phyloP scores from a whole-genome alignment of 2,113 vertebrate genomes.

The Archilochus colubris region DNA sequence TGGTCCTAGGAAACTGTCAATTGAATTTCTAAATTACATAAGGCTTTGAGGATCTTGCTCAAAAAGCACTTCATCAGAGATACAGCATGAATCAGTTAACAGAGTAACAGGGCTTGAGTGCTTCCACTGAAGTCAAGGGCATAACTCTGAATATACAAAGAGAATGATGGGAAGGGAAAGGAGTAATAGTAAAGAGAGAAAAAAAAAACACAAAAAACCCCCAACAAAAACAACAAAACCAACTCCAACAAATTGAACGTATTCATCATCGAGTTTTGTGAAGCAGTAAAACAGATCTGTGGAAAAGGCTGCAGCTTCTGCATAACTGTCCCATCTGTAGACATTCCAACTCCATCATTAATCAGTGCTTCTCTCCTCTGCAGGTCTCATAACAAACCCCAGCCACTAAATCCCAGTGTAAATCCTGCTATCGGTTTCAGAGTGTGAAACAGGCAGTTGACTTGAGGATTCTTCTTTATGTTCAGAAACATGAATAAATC shows the following conservation, averaged over 20 bases:
- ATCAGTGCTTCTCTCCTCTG: constrained; percentile 7
- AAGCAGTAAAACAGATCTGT: not conserved
- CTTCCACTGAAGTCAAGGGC: not conserved
- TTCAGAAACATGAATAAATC: constrained; percentile 78
- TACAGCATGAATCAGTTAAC: not conserved
- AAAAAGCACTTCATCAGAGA: not conserved
- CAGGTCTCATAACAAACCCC: constrained; percentile 50
- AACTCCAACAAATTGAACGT: not conserved
- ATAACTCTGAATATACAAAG: not conserved
- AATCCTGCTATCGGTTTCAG: constrained; percentile 23
- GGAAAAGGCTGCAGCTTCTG: constrained; percentile 33
- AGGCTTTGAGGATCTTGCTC: not conserved
- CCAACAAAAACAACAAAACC: not conserved
- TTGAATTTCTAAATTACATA: not conserved
- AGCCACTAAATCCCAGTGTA: not conserved
- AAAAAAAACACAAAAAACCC: not conserved
- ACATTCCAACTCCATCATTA: constrained; percentile 28
- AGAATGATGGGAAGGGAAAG: not conserved
- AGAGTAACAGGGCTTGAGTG: not conserved
- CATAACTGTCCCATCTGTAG: constrained; percentile 4
- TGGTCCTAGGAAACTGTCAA: not conserved
- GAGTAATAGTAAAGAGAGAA: not conserved
- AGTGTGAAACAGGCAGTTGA: constrained; percentile 60
- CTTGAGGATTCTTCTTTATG: constrained; percentile 65
- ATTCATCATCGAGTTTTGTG: constrained; percentile 31